Conservation (phyloP, 2,888 invertebrate genomes). For the Stenodema calcarata region DNA sequence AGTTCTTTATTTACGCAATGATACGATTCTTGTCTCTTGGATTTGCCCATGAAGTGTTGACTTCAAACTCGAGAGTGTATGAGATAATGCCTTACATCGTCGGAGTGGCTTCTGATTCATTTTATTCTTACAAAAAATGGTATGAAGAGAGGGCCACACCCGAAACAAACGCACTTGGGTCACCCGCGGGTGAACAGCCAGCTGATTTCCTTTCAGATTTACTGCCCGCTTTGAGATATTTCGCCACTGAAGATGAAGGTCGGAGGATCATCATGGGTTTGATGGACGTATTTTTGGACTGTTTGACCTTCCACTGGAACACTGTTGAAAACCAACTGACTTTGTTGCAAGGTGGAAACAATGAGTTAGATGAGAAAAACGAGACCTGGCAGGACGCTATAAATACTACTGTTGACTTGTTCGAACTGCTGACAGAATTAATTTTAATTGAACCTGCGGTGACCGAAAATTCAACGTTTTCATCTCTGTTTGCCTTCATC, state of each 20-base stretch:
- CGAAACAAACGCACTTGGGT: neutral
- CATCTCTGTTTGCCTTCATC: neutral
- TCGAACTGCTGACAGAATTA: conserved; percentile 91
- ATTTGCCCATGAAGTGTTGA: conserved; percentile 88
- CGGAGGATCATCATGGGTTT: conserved; percentile 70
- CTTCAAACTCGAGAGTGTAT: conserved; percentile 83
- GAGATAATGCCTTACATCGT: conserved; percentile 82
- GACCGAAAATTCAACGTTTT: conserved; percentile 66
- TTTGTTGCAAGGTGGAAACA: neutral
- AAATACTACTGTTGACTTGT: conserved; percentile 83
- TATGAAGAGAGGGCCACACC: conserved; percentile 67
- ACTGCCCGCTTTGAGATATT: conserved; percentile 87
- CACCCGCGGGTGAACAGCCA: neutral
- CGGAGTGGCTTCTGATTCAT: conserved; percentile 80
- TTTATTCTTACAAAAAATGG: conserved; percentile 70
- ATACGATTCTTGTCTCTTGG: conserved; percentile 85
- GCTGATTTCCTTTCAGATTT: conserved; percentile 80
- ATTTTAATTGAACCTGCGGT: conserved; percentile 85
- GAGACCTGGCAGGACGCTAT: conserved; percentile 69
- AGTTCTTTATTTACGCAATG: conserved; percentile 80
- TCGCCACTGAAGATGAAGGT: conserved; percentile 88
- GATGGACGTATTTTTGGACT: conserved; percentile 75
- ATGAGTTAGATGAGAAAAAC: neutral
- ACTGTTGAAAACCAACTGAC: neutral
- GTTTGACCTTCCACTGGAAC: conserved; percentile 79